Evolutionary conservation across 1,140 invertebrate species (phyloP).

Genomic region (Drosophila repleta): DNA sequence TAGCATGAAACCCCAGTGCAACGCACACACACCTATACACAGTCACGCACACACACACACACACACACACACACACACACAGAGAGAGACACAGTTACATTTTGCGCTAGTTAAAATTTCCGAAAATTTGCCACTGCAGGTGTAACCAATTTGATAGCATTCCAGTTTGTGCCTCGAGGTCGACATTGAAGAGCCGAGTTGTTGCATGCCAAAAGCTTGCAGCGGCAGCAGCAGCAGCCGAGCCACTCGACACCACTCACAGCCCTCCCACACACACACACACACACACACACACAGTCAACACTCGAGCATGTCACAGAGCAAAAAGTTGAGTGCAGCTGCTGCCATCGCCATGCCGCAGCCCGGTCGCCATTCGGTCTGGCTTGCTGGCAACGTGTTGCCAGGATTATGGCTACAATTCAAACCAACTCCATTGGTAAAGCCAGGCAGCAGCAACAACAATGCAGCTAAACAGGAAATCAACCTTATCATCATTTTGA

Average conservation of each 20-base stretch:
- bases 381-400: constrained; percentile 13
- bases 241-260: constrained; percentile 15
- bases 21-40: no score
- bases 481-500: constrained; percentile 30
- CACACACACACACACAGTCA: background rate
- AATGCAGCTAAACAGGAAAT: constrained; percentile 21
- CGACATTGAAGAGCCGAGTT: constrained; percentile 2
- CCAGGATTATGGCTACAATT: background rate
- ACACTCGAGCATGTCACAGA: constrained; percentile 36
- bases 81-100: constrained; percentile 1
- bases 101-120: constrained; percentile 66
- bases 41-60: background rate
- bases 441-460: constrained; percentile 1
- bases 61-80: background rate
- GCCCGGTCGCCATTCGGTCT: no score
- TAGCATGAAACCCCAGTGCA: constrained; percentile 32
- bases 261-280: background rate
- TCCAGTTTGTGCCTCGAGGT: constrained; percentile 5
- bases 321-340: constrained; percentile 16
- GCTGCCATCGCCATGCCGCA: background rate
- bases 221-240: background rate
- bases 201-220: background rate
- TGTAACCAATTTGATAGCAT: constrained; percentile 56
- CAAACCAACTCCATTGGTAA: background rate
- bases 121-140: constrained; percentile 63